Percentiles rank a stretch among this genome's conserved stretches.
Evolutionary conservation across 2,797 vertebrate species (phyloP).

Genomic region (Sylvia borin): DNA sequence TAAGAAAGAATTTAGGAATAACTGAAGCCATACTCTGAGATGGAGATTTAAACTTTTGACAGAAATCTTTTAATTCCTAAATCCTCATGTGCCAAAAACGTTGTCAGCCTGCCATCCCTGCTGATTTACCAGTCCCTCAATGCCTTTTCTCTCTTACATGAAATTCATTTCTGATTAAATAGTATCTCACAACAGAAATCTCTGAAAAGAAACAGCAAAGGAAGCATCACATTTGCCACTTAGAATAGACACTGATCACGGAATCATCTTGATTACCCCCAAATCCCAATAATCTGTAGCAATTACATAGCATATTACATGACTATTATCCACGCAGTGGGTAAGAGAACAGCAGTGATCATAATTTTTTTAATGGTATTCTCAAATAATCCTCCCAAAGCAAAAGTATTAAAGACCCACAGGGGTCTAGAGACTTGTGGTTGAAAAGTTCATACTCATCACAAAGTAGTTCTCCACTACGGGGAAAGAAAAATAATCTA

Average conservation of each 20-base stretch:
- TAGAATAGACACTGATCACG: not conserved
- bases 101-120: not conserved
- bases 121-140: not conserved
- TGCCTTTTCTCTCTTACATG: not conserved
- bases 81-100: not conserved
- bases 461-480: not conserved
- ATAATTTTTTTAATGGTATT: not conserved
- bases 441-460: not conserved
- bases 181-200: not conserved
- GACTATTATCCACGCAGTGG: not conserved
- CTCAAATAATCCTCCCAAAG: not conserved
- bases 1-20: not conserved
- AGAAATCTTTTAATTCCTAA: slow-evolving; percentile 35
- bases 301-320: not conserved
- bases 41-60: not conserved
- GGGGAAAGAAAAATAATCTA: not conserved
- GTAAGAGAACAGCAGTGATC: not conserved
- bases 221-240: not conserved
- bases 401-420: not conserved
- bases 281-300: slow-evolving; percentile 9
- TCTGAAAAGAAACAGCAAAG: not conserved
- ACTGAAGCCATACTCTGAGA: not conserved
- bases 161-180: not conserved
- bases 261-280: not conserved
- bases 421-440: not conserved